phyloP scores from a whole-genome alignment of 2,797 vertebrate species.

The Rhynchonycteris naso region DNA sequence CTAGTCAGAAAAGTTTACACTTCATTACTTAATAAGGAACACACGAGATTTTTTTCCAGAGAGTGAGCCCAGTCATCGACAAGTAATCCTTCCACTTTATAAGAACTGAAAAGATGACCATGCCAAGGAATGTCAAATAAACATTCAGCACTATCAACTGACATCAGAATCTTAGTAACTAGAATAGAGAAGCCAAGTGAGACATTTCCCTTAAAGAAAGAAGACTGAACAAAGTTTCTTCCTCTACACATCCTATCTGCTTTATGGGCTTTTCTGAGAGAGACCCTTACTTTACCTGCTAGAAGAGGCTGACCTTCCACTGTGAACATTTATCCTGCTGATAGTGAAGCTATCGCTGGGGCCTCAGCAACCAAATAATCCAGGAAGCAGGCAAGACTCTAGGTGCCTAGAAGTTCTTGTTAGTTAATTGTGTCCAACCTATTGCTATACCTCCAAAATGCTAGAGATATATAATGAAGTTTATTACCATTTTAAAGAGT shows the following conservation, averaged over 20 bases:
- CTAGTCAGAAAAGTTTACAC: neutral
- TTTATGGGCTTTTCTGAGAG: neutral
- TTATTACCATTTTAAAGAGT: neutral
- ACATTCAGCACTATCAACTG: neutral
- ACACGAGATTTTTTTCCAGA: neutral
- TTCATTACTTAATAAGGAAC: neutral
- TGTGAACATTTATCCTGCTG: neutral
- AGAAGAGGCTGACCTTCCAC: neutral
- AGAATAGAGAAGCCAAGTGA: neutral
- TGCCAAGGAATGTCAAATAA: neutral
- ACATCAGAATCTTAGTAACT: neutral
- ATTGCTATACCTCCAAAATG: neutral
- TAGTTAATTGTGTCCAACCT: neutral
- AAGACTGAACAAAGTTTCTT: neutral
- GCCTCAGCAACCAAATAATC: neutral
- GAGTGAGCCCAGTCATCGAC: neutral
- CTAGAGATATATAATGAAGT: neutral
- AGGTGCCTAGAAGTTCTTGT: neutral
- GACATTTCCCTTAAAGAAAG: neutral
- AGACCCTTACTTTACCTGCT: neutral
- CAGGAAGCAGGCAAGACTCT: neutral
- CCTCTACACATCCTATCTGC: neutral
- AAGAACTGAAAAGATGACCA: neutral
- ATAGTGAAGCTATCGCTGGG: neutral
- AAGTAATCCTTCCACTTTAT: slow-evolving; percentile 29